A percentile compares a stretch with the other conserved stretches of the same genome.
Evolutionary conservation across 1,140 invertebrate species (phyloP).

Genomic region (Microplitis mediator): DNA sequence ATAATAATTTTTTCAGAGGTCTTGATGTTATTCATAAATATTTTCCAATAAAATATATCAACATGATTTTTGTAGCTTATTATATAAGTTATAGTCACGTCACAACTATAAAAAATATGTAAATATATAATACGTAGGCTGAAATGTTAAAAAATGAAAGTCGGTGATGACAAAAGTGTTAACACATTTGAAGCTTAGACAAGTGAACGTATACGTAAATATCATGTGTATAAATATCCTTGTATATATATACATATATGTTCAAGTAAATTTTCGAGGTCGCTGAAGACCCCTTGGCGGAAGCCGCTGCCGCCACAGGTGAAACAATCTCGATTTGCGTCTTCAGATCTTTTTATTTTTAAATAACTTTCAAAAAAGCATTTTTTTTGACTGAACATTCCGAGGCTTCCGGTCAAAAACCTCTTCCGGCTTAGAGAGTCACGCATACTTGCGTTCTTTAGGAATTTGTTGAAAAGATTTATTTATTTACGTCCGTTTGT

Average conservation of each 20-base stretch:
- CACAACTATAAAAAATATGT: too few species aligned
- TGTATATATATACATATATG: background rate
- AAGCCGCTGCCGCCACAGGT: background rate
- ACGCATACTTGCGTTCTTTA: slow-evolving; percentile 34
- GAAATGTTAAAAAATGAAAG: too few species aligned
- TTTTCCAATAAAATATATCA: too few species aligned
- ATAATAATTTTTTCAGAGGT: too few species aligned
- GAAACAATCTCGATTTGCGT: background rate
- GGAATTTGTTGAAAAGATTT: background rate
- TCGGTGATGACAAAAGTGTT: too few species aligned
- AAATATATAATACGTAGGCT: too few species aligned
- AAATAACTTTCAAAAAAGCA: too few species aligned
- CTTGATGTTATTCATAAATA: too few species aligned
- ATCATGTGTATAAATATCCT: background rate
- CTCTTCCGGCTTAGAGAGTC: slow-evolving; percentile 42
- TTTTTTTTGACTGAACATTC: background rate
- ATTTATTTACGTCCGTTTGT: background rate
- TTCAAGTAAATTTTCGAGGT: background rate
- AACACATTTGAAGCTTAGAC: too few species aligned
- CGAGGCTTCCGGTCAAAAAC: slow-evolving; percentile 39
- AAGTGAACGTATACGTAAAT: too few species aligned
- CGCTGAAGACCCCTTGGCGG: background rate
- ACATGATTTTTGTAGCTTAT: too few species aligned
- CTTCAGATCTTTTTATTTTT: background rate
- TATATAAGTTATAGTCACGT: too few species aligned